Evolutionary conservation across 2,797 vertebrate species (phyloP).

Genomic region (Scarus forsteni): DNA sequence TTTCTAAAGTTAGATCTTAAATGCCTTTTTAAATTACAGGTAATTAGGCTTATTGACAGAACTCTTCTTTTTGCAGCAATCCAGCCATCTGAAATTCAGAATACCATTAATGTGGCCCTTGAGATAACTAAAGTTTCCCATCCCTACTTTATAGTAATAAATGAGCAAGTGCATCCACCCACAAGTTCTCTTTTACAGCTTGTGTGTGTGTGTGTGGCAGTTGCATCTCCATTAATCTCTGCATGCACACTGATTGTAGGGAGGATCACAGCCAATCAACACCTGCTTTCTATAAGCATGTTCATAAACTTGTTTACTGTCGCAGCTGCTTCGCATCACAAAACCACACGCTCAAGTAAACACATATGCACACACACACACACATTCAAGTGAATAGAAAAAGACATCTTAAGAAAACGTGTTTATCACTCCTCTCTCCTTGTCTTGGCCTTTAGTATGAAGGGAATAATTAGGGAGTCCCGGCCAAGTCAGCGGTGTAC

Average conservation of each 20-base stretch:
- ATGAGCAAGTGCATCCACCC: not conserved
- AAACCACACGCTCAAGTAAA: constrained; percentile 73
- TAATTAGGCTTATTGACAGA: too few relatives aligned
- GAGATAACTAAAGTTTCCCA: too few relatives aligned
- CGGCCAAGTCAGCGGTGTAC: constrained; percentile 57
- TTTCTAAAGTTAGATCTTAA: too few relatives aligned
- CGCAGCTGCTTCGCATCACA: constrained; percentile 91
- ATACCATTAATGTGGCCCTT: too few relatives aligned
- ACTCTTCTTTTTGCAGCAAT: too few relatives aligned
- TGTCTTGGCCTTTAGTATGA: constrained; percentile 59
- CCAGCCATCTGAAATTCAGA: too few relatives aligned
- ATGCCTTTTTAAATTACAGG: too few relatives aligned
- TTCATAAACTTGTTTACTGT: constrained; percentile 94
- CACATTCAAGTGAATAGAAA: constrained; percentile 11
- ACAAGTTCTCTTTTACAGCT: constrained; percentile 1
- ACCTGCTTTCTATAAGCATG: constrained; percentile 92
- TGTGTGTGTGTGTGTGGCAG: constrained; percentile 46
- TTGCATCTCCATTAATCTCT: constrained; percentile 37
- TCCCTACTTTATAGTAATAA: constrained; percentile 3
- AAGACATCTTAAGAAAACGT: constrained; percentile 46
- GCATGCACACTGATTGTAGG: constrained; percentile 68
- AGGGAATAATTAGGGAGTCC: constrained; percentile 63
- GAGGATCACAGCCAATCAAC: constrained; percentile 85
- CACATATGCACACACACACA: constrained; percentile 30
- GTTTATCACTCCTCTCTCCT: constrained; percentile 62